phyloP scores from a whole-genome alignment of 2,888 invertebrate species.

The Invenusta paracnida region DNA sequence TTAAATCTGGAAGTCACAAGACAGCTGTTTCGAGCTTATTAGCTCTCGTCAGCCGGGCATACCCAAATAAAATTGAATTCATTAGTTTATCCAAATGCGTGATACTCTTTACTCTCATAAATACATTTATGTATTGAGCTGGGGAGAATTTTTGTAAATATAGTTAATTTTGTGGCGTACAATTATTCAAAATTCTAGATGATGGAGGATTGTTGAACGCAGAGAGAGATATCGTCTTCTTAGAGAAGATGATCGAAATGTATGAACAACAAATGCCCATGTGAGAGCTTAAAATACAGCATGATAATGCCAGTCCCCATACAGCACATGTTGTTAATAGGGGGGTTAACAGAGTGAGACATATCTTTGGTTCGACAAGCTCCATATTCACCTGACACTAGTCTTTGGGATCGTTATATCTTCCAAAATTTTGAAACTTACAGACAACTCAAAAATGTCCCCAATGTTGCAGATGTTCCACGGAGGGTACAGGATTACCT shows the following conservation, averaged over 20 bases:
- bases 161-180: neutral
- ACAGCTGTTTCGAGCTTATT: too few species aligned
- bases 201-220: neutral
- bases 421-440: neutral
- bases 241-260: neutral
- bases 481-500: neutral
- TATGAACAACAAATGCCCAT: neutral
- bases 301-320: neutral
- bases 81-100: too few species aligned
- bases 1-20: too few species aligned
- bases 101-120: too few species aligned
- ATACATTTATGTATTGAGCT: too few species aligned
- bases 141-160: too few species aligned
- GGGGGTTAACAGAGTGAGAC: neutral
- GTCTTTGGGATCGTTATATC: neutral
- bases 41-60: too few species aligned
- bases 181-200: neutral
- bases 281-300: neutral
- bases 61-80: too few species aligned
- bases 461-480: neutral
- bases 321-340: neutral
- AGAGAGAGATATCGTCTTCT: neutral
- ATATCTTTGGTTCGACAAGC: neutral
- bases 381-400: neutral
- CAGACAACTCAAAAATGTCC: neutral